Percentiles rank a stretch among this genome's conserved stretches.
Evolutionary conservation across 2,113 vertebrate species (phyloP).

Genomic region (Vulpes ferrilata): DNA sequence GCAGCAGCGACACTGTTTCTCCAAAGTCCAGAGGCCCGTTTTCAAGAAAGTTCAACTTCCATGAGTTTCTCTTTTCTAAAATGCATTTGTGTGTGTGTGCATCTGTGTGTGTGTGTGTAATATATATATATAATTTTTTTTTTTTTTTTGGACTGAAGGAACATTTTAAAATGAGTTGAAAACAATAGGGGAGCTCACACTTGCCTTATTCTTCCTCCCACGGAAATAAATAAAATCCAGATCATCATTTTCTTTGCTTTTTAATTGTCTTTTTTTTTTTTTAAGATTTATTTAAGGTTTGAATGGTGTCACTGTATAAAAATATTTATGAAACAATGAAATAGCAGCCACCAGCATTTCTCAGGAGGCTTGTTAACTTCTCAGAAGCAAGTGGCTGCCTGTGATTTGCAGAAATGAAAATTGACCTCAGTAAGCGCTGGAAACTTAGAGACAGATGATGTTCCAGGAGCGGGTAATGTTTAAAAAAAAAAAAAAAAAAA

Average conservation of each 20-base stretch:
- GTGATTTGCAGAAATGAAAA: slow-evolving; percentile 88
- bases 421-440: slow-evolving; percentile 86
- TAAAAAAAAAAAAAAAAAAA: slow-evolving; percentile 87
- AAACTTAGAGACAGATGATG: slow-evolving; percentile 87
- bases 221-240: slow-evolving; percentile 43
- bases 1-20: slow-evolving; percentile 80
- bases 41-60: slow-evolving; percentile 80
- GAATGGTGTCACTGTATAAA: slow-evolving; percentile 86
- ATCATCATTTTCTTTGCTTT: slow-evolving; percentile 71
- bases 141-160: neutral
- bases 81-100: neutral
- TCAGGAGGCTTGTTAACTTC: slow-evolving; percentile 88
- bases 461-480: slow-evolving; percentile 71
- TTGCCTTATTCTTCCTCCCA: slow-evolving; percentile 53
- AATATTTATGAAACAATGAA: slow-evolving; percentile 90
- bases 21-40: slow-evolving; percentile 73
- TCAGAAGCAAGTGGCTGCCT: slow-evolving; percentile 88
- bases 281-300: slow-evolving; percentile 85
- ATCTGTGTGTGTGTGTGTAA: no score
- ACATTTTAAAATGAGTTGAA: slow-evolving; percentile 70
- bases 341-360: slow-evolving; percentile 88
- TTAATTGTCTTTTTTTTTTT: slow-evolving; percentile 47
- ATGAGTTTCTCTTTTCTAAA: slow-evolving; percentile 59
- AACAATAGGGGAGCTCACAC: slow-evolving; percentile 70
- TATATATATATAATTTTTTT: neutral